Base-by-base conservation (phyloP, 2,113 vertebrate species). In the Leiothrix lutea region DNA sequence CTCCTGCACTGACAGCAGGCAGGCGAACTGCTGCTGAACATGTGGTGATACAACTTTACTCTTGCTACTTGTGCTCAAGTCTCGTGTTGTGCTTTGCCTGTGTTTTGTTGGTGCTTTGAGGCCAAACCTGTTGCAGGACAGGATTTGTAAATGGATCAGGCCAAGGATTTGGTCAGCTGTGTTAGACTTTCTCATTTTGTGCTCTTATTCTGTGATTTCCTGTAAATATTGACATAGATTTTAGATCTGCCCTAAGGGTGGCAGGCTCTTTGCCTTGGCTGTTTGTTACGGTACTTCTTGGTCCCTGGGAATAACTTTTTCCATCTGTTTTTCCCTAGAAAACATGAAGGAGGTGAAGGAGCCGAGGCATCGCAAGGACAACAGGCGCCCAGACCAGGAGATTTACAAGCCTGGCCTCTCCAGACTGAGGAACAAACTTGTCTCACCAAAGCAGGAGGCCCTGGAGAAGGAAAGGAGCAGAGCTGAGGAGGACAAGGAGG, bases 341-440 rank as follows among this genome's bases (percentile, higher is more conserved):
- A 97, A 90, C 67, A 97, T 98, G 96, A 97, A 98, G 97, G 98
- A 98, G 45, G 94, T 92, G n/a, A 94, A 96, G 92, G 98, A 98
- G 74, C 98, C 98, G 3, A 98, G 98, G 56, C 97, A 97, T n/a
- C 98, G 98, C 38, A 98, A 97, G 74, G 99, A 99, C 88, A 98
- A 97, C 66, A 98, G 99, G 86, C 98, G 98, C 8, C 99, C 99
- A 33, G 99, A 99, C 95, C 95, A 99, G 75, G 98, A 99, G 96
- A 98, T 98, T 69, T 99, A 99, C 95, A 98, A 98, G 58, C 98
- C 98, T 8, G 97, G 97, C 33, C 92, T 98, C 48, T 98, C 98
- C 70, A 98, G 98, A 14, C 94, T 98, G 78, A 97, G 97, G 65
- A 97, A 79, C 89, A 98, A 98, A 85, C n/a, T 89, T 8, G 75